Percentiles rank a stretch among this genome's conserved stretches.
Conservation (phyloP, 2,797 vertebrate genomes). For the Ctenosaura bakeri region DNA sequence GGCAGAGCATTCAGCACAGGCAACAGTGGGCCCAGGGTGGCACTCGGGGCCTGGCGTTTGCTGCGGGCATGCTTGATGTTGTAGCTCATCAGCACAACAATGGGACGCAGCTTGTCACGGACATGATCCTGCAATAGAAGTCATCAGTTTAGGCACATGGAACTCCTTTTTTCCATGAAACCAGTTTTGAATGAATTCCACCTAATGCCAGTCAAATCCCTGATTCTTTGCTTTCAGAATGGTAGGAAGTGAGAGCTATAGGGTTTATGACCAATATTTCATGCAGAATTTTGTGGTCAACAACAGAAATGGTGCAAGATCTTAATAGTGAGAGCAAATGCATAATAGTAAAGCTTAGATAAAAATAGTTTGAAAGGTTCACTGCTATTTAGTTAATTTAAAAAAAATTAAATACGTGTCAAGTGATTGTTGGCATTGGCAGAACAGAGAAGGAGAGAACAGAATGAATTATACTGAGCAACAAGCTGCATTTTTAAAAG, state of each 20-base stretch:
- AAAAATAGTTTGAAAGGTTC: background rate
- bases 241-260: background rate
- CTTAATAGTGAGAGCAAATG: background rate
- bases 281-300: background rate
- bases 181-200: background rate
- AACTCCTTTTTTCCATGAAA: background rate
- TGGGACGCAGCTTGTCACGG: slow-evolving; percentile 92
- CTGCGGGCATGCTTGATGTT: slow-evolving; percentile 83
- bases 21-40: slow-evolving; percentile 81
- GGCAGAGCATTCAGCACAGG: slow-evolving; percentile 87
- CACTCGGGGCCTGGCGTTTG: slow-evolving; percentile 74
- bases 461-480: background rate
- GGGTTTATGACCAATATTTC: background rate
- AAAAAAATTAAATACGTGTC: background rate
- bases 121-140: slow-evolving; percentile 79
- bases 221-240: background rate
- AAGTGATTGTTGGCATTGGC: background rate
- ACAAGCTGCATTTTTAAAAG: background rate
- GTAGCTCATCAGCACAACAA: slow-evolving; percentile 87
- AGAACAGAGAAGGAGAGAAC: background rate
- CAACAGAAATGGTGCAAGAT: no score
- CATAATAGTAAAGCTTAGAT: background rate
- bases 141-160: background rate
- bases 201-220: background rate
- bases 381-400: background rate